phyloP scores from a whole-genome alignment of 2,113 vertebrate species.

The Percina caprodes region DNA sequence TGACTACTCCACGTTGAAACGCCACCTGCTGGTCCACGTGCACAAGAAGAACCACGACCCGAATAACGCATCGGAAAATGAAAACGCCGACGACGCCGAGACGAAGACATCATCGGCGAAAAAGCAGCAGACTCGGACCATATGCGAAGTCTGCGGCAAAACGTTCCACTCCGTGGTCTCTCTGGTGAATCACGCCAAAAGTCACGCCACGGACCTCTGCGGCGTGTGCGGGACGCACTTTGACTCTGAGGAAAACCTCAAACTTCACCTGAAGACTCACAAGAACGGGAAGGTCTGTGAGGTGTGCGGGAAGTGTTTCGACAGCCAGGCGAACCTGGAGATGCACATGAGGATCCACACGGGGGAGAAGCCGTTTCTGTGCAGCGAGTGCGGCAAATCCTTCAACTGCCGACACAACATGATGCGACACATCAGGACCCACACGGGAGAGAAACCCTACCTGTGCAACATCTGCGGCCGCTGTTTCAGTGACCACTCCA shows the following conservation, averaged over 20 bases:
- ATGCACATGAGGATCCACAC: slow-evolving; percentile 70
- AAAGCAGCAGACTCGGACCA: slow-evolving; percentile 12
- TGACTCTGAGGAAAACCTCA: slow-evolving; percentile 28
- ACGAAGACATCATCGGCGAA: background rate
- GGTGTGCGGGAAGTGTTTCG: slow-evolving; percentile 67
- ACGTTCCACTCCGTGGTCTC: slow-evolving; percentile 62
- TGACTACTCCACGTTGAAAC: slow-evolving; percentile 61
- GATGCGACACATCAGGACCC: slow-evolving; percentile 69
- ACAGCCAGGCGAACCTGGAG: slow-evolving; percentile 57
- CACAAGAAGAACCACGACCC: background rate
- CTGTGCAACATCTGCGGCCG: slow-evolving; percentile 65
- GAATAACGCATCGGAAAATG: fast-evolving
- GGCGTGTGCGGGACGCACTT: slow-evolving; percentile 52
- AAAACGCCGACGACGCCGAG: fast-evolving
- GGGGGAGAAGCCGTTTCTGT: slow-evolving; percentile 71
- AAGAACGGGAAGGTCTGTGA: slow-evolving; percentile 65
- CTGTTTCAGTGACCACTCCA: slow-evolving; percentile 53
- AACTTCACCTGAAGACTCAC: slow-evolving; percentile 62
- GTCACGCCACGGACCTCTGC: slow-evolving; percentile 51
- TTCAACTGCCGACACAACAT: slow-evolving; percentile 77
- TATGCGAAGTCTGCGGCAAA: slow-evolving; percentile 62
- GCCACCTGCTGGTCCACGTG: slow-evolving; percentile 55
- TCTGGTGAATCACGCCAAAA: slow-evolving; percentile 66
- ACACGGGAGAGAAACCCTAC: slow-evolving; percentile 66
- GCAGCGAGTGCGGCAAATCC: slow-evolving; percentile 68